Evolutionary conservation across 2,888 invertebrate genomes (phyloP).

Genomic region (Trichogramma dendrolimi): DNA sequence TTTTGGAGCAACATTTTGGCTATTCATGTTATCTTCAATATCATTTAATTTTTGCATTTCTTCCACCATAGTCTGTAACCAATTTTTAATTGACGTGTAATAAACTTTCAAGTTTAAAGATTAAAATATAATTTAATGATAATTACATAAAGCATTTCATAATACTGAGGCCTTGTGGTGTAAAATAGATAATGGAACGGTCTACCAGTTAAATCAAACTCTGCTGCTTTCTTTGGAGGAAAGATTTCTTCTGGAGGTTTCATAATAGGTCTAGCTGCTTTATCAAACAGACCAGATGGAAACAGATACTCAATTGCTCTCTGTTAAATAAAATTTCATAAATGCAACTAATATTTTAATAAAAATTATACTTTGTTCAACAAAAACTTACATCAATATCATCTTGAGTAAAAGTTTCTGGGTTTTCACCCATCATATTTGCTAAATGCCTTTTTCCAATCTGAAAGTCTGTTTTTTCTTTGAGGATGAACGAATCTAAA

Average conservation of each 20-base stretch:
- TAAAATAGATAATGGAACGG: conserved; percentile 91
- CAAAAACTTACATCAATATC: conserved; percentile 70
- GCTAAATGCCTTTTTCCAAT: conserved; percentile 94
- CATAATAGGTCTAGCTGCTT: conserved; percentile 83
- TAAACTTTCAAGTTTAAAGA: not conserved
- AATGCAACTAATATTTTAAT: conserved; percentile 3
- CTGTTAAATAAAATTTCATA: conserved; percentile 19
- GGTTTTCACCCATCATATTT: conserved; percentile 97
- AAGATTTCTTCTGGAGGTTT: conserved; percentile 84
- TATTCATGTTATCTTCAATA: conserved; percentile 67
- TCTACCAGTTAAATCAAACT: conserved; percentile 85
- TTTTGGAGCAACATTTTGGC: conserved; percentile 58
- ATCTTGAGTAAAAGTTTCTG: conserved; percentile 79
- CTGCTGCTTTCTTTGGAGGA: conserved; percentile 77
- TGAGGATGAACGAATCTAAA: conserved; percentile 74
- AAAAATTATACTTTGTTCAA: not conserved
- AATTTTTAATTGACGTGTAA: conserved; percentile 13
- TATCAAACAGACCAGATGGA: conserved; percentile 87
- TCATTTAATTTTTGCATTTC: conserved; percentile 64
- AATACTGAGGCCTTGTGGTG: conserved; percentile 82
- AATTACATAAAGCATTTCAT: conserved; percentile 72
- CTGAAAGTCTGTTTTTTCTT: conserved; percentile 74
- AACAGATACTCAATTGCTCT: conserved; percentile 79
- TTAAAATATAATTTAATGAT: conserved; percentile 2
- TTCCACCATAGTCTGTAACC: conserved; percentile 63